Evolutionary conservation across 64 coral and sea anemone species (phyloP), one percentile per base, ranked within the genome.

Genomic region (Catalaphyllia jardinei): DNA sequence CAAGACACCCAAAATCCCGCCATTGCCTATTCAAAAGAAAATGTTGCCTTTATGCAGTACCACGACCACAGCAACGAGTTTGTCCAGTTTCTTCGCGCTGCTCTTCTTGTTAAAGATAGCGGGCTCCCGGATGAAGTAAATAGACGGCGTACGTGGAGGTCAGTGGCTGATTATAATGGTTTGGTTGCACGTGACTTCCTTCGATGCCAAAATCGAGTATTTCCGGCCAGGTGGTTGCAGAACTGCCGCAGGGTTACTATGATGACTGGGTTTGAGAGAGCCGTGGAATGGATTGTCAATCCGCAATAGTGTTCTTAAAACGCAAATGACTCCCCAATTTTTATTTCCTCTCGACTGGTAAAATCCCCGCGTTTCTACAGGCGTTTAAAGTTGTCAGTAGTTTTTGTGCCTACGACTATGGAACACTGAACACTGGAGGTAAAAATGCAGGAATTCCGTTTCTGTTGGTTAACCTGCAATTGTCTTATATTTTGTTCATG

Each of bases 281-380:
- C 89, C 4, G 78, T 91, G 7, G 89, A 91, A 74, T 91, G 89
- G 54, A 74, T 72, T 55, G 7, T 91, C 16, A 38, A 67, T 33
- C 33, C 38, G 39, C 11, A 85, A 46, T 46, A 46, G 5, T 46
- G 39, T 46, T 46, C 4, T 46, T 46, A 46, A 19, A 54, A 54
- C 8, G 13, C 33, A 35, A 35, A 1, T 35, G 3, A 35, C 33
- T 35, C 33, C 33, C 33, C 33, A 35, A 35, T 35, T 35, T 35
- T 35, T 35, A 35, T 1, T n/a, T 35, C 33, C 33, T 35, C 33
- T 35, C 33, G 33, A 35, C 3, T 35, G 33, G 33, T 1, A 35
- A 35, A 35, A 35, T 35, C 33, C 1, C 33, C 33, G 33, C 33
- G 33, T 35, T 35, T 35, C 33, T 35, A 35, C 33, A 35, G 33